Evolutionary conservation across 2,113 vertebrate genomes (phyloP).

Genomic region (Sylvia atricapilla): DNA sequence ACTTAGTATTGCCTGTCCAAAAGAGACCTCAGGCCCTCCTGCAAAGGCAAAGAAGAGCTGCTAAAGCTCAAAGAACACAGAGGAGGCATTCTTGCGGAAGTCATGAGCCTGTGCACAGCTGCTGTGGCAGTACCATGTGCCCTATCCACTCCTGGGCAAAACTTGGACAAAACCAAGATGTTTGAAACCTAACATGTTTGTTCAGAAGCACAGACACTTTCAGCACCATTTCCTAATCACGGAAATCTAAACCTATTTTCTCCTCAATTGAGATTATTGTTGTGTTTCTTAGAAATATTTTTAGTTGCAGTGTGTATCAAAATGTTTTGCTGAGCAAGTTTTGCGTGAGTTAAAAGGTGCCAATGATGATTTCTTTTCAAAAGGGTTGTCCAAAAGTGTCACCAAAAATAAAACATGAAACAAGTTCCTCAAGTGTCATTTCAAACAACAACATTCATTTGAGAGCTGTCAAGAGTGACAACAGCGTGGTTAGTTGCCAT

Average conservation of each 20-base stretch:
- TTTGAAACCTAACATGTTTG: not conserved
- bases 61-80: not conserved
- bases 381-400: conserved; percentile 26
- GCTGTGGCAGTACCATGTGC: not conserved
- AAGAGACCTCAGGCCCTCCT: not conserved
- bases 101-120: not conserved
- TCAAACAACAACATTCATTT: conserved; percentile 24
- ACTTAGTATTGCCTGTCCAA: not conserved
- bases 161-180: not conserved
- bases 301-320: not conserved
- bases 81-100: not conserved
- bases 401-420: conserved; percentile 55
- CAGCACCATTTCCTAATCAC: not conserved
- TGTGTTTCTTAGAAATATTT: conserved; percentile 27
- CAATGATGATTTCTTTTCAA: conserved; percentile 19
- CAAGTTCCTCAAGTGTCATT: conserved; percentile 21
- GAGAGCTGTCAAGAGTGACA: conserved; percentile 12
- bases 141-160: not conserved
- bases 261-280: not conserved
- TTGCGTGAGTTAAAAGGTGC: conserved; percentile 36
- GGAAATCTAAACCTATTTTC: conserved; percentile 12
- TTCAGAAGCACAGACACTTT: not conserved
- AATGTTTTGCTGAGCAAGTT: conserved; percentile 27
- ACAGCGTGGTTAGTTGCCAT: not conserved
- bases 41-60: not conserved